Conservation (phyloP, 2,888 invertebrate genomes). For the Noctua comes region DNA sequence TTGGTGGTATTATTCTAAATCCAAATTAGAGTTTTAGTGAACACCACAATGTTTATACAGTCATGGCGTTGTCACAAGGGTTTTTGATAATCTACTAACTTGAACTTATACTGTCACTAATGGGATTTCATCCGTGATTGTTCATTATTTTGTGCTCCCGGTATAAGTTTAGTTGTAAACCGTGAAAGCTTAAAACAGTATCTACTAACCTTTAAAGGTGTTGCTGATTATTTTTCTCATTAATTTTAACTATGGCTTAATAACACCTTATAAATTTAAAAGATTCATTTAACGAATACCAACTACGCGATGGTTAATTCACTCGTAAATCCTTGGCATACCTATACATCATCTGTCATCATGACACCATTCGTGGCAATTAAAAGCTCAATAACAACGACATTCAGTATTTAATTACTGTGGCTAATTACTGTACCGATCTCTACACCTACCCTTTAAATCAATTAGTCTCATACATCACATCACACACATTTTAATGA, state of each 20-base stretch:
- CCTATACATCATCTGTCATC: slow-evolving; percentile 10
- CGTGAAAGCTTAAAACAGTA: background rate
- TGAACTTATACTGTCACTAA: no score
- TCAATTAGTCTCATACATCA: slow-evolving; percentile 35
- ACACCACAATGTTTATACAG: background rate
- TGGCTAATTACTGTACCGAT: slow-evolving; percentile 32
- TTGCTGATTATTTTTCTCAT: background rate
- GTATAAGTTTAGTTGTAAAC: no score
- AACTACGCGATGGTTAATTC: background rate
- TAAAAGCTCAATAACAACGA: slow-evolving; percentile 34
- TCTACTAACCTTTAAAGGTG: background rate
- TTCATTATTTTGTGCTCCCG: no score
- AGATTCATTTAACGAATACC: background rate
- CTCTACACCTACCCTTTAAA: slow-evolving; percentile 26
- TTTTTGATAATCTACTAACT: background rate
- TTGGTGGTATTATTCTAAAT: no score
- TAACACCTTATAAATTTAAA: background rate
- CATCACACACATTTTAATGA: slow-evolving; percentile 50
- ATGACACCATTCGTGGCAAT: slow-evolving; percentile 12
- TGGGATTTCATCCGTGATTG: no score
- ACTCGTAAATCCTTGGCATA: slow-evolving; percentile 20
- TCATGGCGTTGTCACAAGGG: background rate
- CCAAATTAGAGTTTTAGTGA: no score
- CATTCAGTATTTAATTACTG: slow-evolving; percentile 38
- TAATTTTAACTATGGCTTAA: background rate